Base-by-base conservation (phyloP, 2,888 invertebrate genomes). In the Hipparchia sbordonii region DNA sequence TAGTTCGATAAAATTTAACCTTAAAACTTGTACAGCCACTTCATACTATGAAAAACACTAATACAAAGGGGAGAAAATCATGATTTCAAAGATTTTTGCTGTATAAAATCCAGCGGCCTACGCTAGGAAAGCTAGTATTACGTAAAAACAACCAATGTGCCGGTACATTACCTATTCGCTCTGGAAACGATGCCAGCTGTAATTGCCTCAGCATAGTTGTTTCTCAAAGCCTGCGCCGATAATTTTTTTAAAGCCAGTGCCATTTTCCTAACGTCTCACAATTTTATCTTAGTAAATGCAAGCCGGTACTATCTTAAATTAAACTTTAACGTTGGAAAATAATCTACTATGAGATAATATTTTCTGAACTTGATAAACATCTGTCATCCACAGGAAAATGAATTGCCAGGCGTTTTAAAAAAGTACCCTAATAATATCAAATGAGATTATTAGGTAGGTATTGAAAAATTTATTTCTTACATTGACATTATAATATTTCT, bases 91-190 rank as follows among this genome's bases (percentile, higher is more conserved):
- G 12, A n/a, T n/a, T 46, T n/a, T 13, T n/a, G 13, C 0, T 12
- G 10, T 48, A 48, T 9, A 68, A 51, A 51, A 4, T 60, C 9
- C 5, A 69, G 33, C 13, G 13, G 68, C 60, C 48, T 51, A 65
- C 39, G 23, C 48, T 48, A 70, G 67, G 10, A 68, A 66, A 72
- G 56, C 39, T 57, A 60, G 10, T 77, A 81, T 90, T 90, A 91
- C 89, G 88, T 91, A 91, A 77, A 77, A 10, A 85, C 81, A 81
- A 79, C 79, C 77, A 81, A 77, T 80, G 80, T 68, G 83, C 88
- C 90, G 88, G 89, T 82, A 78, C 71, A 67, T 76, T 88, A 92
- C 92, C 92, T 90, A 82, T 82, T 87, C 39, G 89, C 85, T 75
- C 91, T 84, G 66, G 85, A 69, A 54, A 85, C 83, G 65, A 82